These are phyloP conservation scores for Labroides dimidiatus DNA, from an alignment of 2,797 vertebrate genomes.

Conservation along the genomic window DNA sequence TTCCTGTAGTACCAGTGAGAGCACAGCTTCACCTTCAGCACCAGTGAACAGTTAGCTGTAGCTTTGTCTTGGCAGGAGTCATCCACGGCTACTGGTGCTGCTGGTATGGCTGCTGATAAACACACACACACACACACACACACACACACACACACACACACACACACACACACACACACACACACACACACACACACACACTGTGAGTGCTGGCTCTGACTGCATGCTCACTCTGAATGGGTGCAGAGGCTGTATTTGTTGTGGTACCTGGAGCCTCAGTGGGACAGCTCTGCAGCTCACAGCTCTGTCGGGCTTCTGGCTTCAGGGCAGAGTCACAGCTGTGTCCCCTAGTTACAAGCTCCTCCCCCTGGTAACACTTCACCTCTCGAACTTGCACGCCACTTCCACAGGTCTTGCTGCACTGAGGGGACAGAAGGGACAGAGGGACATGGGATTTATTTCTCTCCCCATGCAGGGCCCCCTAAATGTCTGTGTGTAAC, in stretches of 20 bases:
- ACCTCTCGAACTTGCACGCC: conserved; percentile 87
- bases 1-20: conserved; percentile 91
- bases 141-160: background rate
- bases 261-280: conserved; percentile 85
- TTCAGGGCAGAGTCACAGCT: conserved; percentile 84
- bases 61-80: conserved; percentile 87
- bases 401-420: conserved; percentile 90
- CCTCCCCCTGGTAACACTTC: conserved; percentile 89
- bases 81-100: conserved; percentile 62
- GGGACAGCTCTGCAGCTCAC: conserved; percentile 84
- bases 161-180: background rate
- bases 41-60: conserved; percentile 85
- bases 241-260: background rate
- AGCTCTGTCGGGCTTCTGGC: conserved; percentile 85
- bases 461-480: background rate
- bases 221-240: background rate
- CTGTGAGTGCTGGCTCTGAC: background rate
- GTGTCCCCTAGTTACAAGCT: conserved; percentile 78
- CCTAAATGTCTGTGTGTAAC: too few relatives aligned
- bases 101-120: conserved; percentile 39
- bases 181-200: background rate
- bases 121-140: background rate
- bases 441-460: background rate
- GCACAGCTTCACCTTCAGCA: conserved; percentile 89
- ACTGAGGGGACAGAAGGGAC: conserved; percentile 79